Base-by-base conservation (phyloP, 2,797 vertebrate species). In the Pseudochromis fuscus region DNA sequence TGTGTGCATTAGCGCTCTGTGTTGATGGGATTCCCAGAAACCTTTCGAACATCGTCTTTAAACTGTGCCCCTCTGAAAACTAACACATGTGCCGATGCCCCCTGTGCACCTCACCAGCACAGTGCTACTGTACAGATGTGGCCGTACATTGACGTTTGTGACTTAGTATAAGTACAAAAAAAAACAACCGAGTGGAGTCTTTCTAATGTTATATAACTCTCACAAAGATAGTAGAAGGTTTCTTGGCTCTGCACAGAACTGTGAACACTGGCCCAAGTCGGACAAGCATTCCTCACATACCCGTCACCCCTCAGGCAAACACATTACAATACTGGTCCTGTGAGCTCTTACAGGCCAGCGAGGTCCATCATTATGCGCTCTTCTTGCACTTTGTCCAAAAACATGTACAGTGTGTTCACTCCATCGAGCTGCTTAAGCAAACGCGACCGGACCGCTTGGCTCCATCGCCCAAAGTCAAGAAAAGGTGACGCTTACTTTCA, bases 221-320 rank as follows among this genome's bases (percentile, higher is more conserved):
- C 21, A 42, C 69, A 75, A 53, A 72, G 40, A 51, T 35, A 49
- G 33, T 5, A 44, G 4, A 58, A 44, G 13, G 40, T 44, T 24
- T 21, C 66, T 69, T 49, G 50, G 46, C 55, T 59, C 44, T 27
- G 40, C 60, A 16, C 67, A 7, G 21, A 67, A 30, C 69, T 67
- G 55, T 50, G 60, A 78, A 72, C 62, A 44, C 56, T 69, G 75
- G 66, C 67, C 51, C 24, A 30, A 67, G 30, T 28, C 45, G 51
- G 51, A 71, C 38, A 64, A 66, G 68, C 83, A 84, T 85, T 84
- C 81, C 75, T 81, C 72, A 66, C 69, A 83, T 77, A 80, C 75
- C 46, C 62, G 1, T 74, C 74, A 33, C 12, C 74, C 53, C 62
- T 57, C 31, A 50, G 19, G 53, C 81, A 81, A 72, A 81, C 51